Evolutionary conservation across 2,888 invertebrate species (phyloP), one percentile per base, ranked within the genome.

Genomic region (Sarcophaga variegata): DNA sequence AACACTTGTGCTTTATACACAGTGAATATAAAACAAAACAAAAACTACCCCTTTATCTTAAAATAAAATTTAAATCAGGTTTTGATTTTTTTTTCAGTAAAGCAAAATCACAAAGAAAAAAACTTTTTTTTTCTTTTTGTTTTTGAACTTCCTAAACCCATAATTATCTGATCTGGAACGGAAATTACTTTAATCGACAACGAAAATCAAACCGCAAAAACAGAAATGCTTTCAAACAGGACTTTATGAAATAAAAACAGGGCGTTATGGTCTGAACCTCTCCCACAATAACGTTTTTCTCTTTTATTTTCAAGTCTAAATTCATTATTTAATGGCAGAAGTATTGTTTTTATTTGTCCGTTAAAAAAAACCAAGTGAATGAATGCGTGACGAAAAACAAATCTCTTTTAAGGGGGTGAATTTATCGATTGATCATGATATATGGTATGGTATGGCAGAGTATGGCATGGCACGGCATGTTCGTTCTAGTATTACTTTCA

Each of bases 141-240:
- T n/a, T 62, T 62, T 11, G 22, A 17, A 20, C n/a, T n/a, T 20
- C 20, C 12, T n/a, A 80, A 49, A 67, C 59, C 17, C 78, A 75
- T 83, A 79, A 83, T 86, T 86, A 83, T 86, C 76, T 86, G 25
- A 83, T 86, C 76, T 86, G 25, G 37, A 86, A 11, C 87, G 87
- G 87, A 87, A 87, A 78, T 87, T 76, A 20, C 11, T 75, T 77
- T 81, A 70, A 87, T 87, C 82, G 70, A 81, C 81, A 83, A 78
- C 78, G 60, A 63, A 54, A 63, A 85, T 80, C 71, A 71, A 82
- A 84, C 87, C 87, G 60, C 84, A 87, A 25, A 47, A 17, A 72
- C n/a, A 63, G 12, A 17, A 60, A 72, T 27, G 45, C 37, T 20
- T 54, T 37, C 37, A 66, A 67, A 17, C 77, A 66, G 80, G 76